These are phyloP conservation scores for Virgularia gustaviana DNA, from an alignment of 92 coral and sea anemone species.

Conservation along the genomic window DNA sequence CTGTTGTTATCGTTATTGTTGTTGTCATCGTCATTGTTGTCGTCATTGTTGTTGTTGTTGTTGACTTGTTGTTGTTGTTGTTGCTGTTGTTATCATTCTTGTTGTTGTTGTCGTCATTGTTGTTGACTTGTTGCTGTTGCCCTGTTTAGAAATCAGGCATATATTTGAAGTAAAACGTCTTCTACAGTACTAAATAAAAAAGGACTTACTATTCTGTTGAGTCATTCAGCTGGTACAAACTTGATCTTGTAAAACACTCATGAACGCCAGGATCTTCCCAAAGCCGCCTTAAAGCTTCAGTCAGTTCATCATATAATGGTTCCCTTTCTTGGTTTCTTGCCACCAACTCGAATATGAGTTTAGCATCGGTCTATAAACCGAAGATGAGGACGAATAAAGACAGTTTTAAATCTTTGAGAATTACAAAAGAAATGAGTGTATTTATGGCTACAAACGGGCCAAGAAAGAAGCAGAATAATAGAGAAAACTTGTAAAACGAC, in stretches of 20 bases:
- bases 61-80: too few relatives aligned
- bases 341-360: slow-evolving; percentile 94
- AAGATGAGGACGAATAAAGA: too few relatives aligned
- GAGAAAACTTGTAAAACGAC: too few relatives aligned
- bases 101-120: too few relatives aligned
- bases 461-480: too few relatives aligned
- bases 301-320: slow-evolving; percentile 85
- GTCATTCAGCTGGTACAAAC: slow-evolving; percentile 94
- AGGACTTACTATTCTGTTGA: slow-evolving; percentile 99
- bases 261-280: slow-evolving; percentile 88
- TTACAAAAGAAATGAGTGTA: background rate
- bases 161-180: background rate
- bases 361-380: slow-evolving; percentile 81
- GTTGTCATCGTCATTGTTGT: too few relatives aligned
- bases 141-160: too few relatives aligned
- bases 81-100: too few relatives aligned
- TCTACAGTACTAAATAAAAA: background rate
- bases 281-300: slow-evolving; percentile 79
- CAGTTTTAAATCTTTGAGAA: slow-evolving; percentile 24
- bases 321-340: slow-evolving; percentile 98
- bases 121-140: too few relatives aligned
- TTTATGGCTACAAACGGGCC: too few relatives aligned
- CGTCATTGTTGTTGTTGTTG: too few relatives aligned
- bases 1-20: too few relatives aligned
- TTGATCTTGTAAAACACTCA: slow-evolving; percentile 81